phyloP scores from a whole-genome alignment of 2,888 invertebrate species.

The Acronicta psi region DNA sequence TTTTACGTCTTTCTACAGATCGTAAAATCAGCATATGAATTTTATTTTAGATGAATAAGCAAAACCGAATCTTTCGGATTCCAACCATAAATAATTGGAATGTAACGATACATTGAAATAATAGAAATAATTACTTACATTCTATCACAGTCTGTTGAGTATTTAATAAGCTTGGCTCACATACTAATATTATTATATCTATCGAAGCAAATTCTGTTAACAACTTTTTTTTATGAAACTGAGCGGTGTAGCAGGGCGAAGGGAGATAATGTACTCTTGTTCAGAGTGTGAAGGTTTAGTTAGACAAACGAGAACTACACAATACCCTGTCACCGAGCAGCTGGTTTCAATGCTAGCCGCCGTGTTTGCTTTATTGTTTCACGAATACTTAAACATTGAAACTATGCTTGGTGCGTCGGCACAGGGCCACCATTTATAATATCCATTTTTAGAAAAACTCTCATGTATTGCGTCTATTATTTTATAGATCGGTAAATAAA shows the following conservation, averaged over 20 bases:
- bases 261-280: neutral
- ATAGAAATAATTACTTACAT: too few species aligned
- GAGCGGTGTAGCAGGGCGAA: neutral
- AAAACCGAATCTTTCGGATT: too few species aligned
- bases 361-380: constrained; percentile 53
- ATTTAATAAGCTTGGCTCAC: too few species aligned
- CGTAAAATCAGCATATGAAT: constrained; percentile 41
- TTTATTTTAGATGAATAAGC: constrained; percentile 26
- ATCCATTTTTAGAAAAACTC: too few species aligned
- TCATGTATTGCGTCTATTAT: too few species aligned
- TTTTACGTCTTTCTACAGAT: constrained; percentile 31
- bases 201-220: too few species aligned
- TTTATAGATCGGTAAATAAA: too few species aligned
- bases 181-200: too few species aligned
- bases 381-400: constrained; percentile 50
- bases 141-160: too few species aligned
- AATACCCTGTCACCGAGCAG: constrained; percentile 49
- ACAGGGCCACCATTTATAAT: constrained; percentile 1
- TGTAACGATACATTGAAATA: too few species aligned
- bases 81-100: too few species aligned
- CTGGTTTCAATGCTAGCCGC: constrained; percentile 48
- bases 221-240: neutral
- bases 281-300: constrained; percentile 5
- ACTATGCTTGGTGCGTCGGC: constrained; percentile 12
- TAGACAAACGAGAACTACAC: constrained; percentile 22